Evolutionary conservation across 2,888 invertebrate species (phyloP).

Genomic region (Leptura quadrifasciata): DNA sequence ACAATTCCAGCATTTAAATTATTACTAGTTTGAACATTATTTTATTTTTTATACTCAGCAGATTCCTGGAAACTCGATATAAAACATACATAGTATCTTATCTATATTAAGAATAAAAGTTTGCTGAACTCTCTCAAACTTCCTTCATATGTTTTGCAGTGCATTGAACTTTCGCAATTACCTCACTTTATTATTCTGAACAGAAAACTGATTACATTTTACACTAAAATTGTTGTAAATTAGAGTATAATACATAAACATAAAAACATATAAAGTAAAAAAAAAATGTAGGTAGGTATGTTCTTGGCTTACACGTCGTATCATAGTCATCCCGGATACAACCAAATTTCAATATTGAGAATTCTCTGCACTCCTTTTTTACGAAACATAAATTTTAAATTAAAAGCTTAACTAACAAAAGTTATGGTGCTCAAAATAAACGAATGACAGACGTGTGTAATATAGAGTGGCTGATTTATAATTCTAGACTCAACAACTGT

Average conservation of each 20-base stretch:
- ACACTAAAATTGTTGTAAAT: not conserved
- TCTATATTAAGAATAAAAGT: conserved; percentile 3
- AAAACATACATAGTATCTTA: not conserved
- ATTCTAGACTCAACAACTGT: too few relatives aligned
- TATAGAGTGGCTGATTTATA: too few relatives aligned
- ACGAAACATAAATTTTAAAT: too few relatives aligned
- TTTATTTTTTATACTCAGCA: not conserved
- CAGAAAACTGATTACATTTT: not conserved
- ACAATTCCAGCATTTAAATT: not conserved
- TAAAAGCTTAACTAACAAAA: too few relatives aligned
- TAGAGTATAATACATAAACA: not conserved
- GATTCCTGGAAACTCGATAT: conserved; percentile 1
- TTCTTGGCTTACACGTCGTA: too few relatives aligned
- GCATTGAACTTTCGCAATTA: not conserved
- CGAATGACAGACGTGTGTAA: too few relatives aligned
- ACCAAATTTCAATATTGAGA: too few relatives aligned
- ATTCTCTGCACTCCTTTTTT: too few relatives aligned
- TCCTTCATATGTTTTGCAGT: not conserved
- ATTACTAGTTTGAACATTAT: not conserved
- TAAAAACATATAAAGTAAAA: too few relatives aligned
- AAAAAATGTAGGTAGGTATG: too few relatives aligned
- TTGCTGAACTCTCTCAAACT: not conserved
- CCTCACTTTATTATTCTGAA: conserved; percentile 2
- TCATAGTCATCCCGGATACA: too few relatives aligned
- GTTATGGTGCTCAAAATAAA: too few relatives aligned